Evolutionary conservation across 2,888 invertebrate species (phyloP).

Genomic region (Chesias legatella): DNA sequence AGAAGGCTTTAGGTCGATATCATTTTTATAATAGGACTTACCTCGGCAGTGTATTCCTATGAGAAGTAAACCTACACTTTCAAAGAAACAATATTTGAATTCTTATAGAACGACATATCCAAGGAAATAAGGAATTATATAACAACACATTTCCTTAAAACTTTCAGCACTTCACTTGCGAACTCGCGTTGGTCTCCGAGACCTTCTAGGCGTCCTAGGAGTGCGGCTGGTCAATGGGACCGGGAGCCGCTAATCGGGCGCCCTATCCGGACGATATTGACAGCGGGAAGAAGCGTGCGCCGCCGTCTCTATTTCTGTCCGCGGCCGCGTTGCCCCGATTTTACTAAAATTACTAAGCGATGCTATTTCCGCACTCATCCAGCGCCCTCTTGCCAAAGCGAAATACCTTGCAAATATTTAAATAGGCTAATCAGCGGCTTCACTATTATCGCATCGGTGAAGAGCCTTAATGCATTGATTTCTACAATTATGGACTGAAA

Average conservation of each 20-base stretch:
- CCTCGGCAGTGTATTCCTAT: conserved; percentile 15
- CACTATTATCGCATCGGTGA: conserved; percentile 1
- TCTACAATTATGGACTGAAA: conserved; percentile 1
- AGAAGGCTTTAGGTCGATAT: too few relatives aligned
- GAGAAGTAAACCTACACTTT: conserved; percentile 27
- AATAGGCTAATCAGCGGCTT: conserved; percentile 12
- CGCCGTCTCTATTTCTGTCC: conserved; percentile 73
- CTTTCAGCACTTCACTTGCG: conserved; percentile 48
- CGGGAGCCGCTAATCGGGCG: conserved; percentile 60
- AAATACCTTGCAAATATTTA: conserved; percentile 51
- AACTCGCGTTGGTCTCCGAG: conserved; percentile 40
- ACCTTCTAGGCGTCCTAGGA: conserved; percentile 24
- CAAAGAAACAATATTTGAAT: conserved; percentile 31
- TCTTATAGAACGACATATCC: conserved; percentile 36
- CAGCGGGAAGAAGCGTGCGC: conserved; percentile 69
- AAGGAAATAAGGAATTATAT: conserved; percentile 44
- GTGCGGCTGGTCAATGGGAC: conserved; percentile 27
- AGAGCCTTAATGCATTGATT: background rate
- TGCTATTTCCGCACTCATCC: conserved; percentile 77
- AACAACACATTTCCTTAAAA: conserved; percentile 37
- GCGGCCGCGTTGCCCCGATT: conserved; percentile 79
- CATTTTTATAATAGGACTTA: too few relatives aligned
- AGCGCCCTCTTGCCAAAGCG: conserved; percentile 57
- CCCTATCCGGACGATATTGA: conserved; percentile 78
- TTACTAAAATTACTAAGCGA: conserved; percentile 77